A percentile compares a stretch with the other conserved stretches of the same genome.
phyloP scores from a whole-genome alignment of 2,888 invertebrate genomes.

The Smittia aterrima region DNA sequence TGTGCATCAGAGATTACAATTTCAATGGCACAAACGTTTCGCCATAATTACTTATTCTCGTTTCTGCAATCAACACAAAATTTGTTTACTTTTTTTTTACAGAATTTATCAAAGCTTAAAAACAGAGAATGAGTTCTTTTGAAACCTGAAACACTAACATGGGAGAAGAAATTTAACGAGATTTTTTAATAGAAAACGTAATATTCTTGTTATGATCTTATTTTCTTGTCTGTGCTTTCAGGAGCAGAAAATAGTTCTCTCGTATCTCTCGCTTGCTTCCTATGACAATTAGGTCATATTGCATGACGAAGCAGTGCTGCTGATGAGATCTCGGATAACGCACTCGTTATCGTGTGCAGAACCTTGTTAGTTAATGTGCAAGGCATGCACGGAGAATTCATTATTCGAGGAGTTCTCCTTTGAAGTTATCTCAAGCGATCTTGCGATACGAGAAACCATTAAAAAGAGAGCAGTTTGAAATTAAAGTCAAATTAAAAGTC shows the following conservation, averaged over 20 bases:
- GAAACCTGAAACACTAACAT: constrained; percentile 17
- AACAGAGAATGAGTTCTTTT: neutral
- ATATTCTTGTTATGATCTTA: constrained; percentile 2
- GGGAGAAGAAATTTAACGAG: constrained; percentile 12
- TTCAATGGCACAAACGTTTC: neutral
- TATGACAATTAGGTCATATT: constrained; percentile 21
- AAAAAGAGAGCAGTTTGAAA: neutral
- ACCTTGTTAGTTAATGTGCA: too few relatives aligned
- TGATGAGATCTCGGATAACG: constrained; percentile 16
- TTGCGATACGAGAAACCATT: neutral
- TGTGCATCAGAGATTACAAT: neutral
- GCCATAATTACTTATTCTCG: neutral
- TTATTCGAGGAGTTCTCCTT: neutral
- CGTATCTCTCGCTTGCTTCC: neutral
- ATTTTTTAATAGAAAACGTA: constrained; percentile 15
- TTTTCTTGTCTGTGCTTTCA: neutral
- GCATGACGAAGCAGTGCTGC: neutral
- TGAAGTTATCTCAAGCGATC: neutral
- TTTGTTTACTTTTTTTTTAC: neutral
- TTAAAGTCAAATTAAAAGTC: constrained; percentile 6
- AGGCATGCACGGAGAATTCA: neutral
- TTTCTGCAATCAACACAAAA: neutral
- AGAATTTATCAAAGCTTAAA: constrained; percentile 15
- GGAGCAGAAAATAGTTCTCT: neutral
- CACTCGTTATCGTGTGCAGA: neutral